phyloP scores from a whole-genome alignment of 1,140 invertebrate species.

The Hyposmocoma kahamanoa region DNA sequence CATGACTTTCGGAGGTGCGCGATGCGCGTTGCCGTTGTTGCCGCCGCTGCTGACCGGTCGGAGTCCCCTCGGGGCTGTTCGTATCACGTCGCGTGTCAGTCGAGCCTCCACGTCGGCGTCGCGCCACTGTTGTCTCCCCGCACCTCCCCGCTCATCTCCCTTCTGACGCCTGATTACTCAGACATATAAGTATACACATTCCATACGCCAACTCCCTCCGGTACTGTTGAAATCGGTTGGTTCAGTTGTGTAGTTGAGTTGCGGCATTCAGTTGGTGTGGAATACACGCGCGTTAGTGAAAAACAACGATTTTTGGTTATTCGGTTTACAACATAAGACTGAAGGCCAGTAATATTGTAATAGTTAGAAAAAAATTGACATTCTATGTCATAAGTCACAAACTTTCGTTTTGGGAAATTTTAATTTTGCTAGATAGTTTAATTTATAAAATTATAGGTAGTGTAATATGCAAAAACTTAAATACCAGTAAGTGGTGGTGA shows the following conservation, averaged over 20 bases:
- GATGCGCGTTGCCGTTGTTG: neutral
- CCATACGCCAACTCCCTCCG: conserved; percentile 26
- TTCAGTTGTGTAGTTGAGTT: conserved; percentile 45
- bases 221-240: conserved; percentile 24
- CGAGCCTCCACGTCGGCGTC: conserved; percentile 67
- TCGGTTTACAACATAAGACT: no score
- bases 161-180: conserved; percentile 13
- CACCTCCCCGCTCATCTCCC: conserved; percentile 19
- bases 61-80: conserved; percentile 30
- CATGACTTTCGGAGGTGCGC: neutral
- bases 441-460: no score
- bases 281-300: conserved; percentile 13
- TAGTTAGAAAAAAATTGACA: no score
- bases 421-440: no score
- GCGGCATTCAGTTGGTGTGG: conserved; percentile 21
- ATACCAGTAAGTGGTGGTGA: no score
- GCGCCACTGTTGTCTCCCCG: conserved; percentile 50
- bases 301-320: conserved; percentile 1
- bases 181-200: conserved; percentile 34
- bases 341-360: no score
- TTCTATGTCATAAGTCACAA: no score
- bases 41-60: conserved; percentile 9
- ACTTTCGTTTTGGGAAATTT: no score
- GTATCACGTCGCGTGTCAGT: conserved; percentile 58
- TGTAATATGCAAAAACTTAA: no score